phyloP scores from a whole-genome alignment of 1,140 invertebrate genomes.

The Monochamus saltuarius region DNA sequence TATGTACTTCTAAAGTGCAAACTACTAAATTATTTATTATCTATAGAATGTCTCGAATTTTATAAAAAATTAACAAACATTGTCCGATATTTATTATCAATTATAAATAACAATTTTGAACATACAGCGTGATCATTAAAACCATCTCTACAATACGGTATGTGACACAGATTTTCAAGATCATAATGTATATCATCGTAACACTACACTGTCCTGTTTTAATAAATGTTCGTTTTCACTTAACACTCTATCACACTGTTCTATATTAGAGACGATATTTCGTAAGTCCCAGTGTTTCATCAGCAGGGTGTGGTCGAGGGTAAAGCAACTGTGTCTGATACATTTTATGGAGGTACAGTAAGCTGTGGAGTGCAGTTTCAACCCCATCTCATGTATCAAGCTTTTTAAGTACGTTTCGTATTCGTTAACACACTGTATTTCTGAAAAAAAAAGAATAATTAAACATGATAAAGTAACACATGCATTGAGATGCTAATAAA shows the following conservation, averaged over 20 bases:
- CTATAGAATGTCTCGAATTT: too few relatives aligned
- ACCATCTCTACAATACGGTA: too few relatives aligned
- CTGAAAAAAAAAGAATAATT: conserved; percentile 62
- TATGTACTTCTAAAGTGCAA: too few relatives aligned
- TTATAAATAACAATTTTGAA: too few relatives aligned
- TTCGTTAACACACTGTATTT: conserved; percentile 85
- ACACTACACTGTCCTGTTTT: conserved; percentile 21
- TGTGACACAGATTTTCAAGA: neutral
- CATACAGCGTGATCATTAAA: too few relatives aligned
- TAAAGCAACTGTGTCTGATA: conserved; percentile 80
- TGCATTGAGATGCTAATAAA: neutral
- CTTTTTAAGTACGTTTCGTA: conserved; percentile 70
- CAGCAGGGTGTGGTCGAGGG: conserved; percentile 72
- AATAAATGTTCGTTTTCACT: conserved; percentile 57
- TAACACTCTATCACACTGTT: conserved; percentile 56
- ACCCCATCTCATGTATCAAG: conserved; percentile 77
- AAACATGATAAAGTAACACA: conserved; percentile 15
- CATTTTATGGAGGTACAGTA: conserved; percentile 78
- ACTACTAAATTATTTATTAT: too few relatives aligned
- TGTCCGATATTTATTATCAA: too few relatives aligned
- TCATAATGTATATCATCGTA: neutral
- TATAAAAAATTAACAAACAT: too few relatives aligned
- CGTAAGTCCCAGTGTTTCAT: conserved; percentile 80
- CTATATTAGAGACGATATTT: conserved; percentile 74
- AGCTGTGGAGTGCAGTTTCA: conserved; percentile 76